Conservation (phyloP, 1,140 invertebrate species). For the Drosophila pallidifrons region DNA sequence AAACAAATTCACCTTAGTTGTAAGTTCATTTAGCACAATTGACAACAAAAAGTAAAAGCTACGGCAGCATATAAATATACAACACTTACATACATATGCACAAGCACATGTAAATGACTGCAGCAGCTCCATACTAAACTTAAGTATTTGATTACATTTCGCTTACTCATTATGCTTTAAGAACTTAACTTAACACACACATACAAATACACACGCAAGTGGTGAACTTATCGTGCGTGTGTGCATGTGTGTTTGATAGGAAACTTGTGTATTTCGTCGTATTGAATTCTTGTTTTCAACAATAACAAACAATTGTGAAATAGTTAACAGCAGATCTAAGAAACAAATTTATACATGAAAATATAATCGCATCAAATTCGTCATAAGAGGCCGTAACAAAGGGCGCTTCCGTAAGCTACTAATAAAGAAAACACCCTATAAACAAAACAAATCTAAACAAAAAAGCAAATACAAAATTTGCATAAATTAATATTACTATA, state of each 20-base stretch:
- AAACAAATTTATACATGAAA: constrained; percentile 30
- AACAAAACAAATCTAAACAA: constrained; percentile 23
- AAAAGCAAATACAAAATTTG: constrained; percentile 11
- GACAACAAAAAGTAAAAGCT: constrained; percentile 6
- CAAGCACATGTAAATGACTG: constrained; percentile 10
- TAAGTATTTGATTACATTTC: constrained; percentile 28
- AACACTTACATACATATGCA: background rate
- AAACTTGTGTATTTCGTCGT: constrained; percentile 23
- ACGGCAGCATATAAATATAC: background rate
- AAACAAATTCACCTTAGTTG: constrained; percentile 43
- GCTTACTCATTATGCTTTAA: constrained; percentile 50
- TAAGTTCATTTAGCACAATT: constrained; percentile 74
- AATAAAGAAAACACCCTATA: constrained; percentile 5
- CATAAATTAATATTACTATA: constrained; percentile 21
- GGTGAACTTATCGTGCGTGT: background rate
- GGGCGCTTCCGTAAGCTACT: constrained; percentile 65
- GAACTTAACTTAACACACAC: constrained; percentile 20
- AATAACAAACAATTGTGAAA: constrained; percentile 67
- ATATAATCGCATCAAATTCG: constrained; percentile 19
- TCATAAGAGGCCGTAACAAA: constrained; percentile 59
- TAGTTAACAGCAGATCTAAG: constrained; percentile 63
- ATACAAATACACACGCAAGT: background rate
- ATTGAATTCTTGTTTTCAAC: constrained; percentile 8
- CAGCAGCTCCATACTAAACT: constrained; percentile 17
- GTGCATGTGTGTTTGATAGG: background rate